Conservation (phyloP, 2,888 invertebrate genomes). For the Heliconius cydno region DNA sequence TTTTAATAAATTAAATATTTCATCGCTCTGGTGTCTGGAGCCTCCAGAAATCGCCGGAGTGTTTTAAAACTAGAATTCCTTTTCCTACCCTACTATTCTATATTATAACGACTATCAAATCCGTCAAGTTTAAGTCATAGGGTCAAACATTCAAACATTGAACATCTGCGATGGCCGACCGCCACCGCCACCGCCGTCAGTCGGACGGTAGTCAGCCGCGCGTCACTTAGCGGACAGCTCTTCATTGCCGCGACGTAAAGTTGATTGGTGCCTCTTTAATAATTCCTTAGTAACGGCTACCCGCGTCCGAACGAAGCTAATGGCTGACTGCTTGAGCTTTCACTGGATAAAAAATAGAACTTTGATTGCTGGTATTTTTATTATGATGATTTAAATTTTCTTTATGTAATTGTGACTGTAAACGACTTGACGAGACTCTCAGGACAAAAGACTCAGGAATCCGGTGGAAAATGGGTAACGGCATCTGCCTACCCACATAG, state of each 20-base stretch:
- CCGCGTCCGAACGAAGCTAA: conserved; percentile 52
- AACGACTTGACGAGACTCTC: too few species aligned
- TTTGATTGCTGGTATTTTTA: neutral
- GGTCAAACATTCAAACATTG: conserved; percentile 52
- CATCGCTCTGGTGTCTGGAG: too few species aligned
- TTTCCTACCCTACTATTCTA: too few species aligned
- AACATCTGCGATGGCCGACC: conserved; percentile 50
- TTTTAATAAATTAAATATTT: too few species aligned
- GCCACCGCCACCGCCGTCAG: conserved; percentile 53
- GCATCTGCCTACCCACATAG: too few species aligned
- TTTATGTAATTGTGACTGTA: too few species aligned
- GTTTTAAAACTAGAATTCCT: too few species aligned
- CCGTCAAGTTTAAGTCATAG: conserved; percentile 37
- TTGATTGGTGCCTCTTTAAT: conserved; percentile 72
- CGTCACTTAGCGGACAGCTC: conserved; percentile 71
- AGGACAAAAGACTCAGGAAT: too few species aligned
- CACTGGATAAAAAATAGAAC: conserved; percentile 44
- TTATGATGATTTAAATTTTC: neutral
- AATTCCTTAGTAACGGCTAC: conserved; percentile 49
- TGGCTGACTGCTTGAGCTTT: conserved; percentile 55
- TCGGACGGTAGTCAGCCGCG: conserved; percentile 67
- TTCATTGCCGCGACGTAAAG: conserved; percentile 71
- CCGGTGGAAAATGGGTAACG: too few species aligned
- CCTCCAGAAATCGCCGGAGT: too few species aligned
- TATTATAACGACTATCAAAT: neutral